Base-by-base conservation (phyloP, 2,113 vertebrate genomes). In the Boulengerochromis microlepis region DNA sequence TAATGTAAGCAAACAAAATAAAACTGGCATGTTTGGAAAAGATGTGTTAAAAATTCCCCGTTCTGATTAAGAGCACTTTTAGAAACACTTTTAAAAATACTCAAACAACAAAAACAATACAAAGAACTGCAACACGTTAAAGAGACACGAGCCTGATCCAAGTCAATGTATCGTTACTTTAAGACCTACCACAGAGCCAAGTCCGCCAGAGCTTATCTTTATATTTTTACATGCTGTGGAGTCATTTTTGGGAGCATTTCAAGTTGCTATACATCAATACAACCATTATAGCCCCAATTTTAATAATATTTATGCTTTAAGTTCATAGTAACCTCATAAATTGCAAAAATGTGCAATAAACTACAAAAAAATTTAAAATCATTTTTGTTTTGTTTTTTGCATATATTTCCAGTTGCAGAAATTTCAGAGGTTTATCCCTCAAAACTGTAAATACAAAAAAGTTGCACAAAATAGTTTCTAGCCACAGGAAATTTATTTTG, bases 241-340 rank as follows among this genome's bases (percentile, higher is more conserved):
- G 52, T 2, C 52, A 54, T 54, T 54, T 22, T 22, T 54, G n/a
- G 52, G 52, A 53, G 19, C 10, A 53, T 22, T 53, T 53, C 5
- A 53, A 53, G 52, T 53, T 53, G 52, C 10, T 53, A 53, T 6
- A 53, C 19, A 53, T 53, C 52, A 54, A 54, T 54, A 54, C n/a
- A 54, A 54, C 10, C 10, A 11, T 54, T 11, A 54, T 0, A 53
- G 5, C n/a, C n/a, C 5, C 0, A 1, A 2, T 53, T 22, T 53
- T 1, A 18, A 3, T 18, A 8, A 47, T 8, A 8, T 45, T 3
- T 45, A 0, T 45, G 42, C 13, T 15, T 53, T 53, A 53, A 53
- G 10, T 54, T 1, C 3, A 22, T 54, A 22, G 2, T 0, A 54
- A 54, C n/a, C 1, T 1, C 52, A 54, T 54, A 54, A 54, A 22